phyloP scores from a whole-genome alignment of 2,113 vertebrate genomes.

The Vidua macroura region DNA sequence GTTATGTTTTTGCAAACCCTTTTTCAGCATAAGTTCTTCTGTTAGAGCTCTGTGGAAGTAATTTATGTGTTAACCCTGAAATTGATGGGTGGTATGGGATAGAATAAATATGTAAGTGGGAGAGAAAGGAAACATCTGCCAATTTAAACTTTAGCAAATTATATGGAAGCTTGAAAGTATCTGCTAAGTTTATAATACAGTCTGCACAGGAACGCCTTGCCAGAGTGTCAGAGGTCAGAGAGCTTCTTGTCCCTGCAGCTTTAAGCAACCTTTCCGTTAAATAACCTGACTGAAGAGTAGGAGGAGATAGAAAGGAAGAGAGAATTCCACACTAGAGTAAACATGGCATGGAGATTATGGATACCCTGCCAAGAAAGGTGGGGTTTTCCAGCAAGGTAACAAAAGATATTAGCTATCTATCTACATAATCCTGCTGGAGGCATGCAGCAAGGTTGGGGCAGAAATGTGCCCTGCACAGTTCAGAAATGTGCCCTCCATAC shows the following conservation, averaged over 20 bases:
- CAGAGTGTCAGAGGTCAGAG: not conserved
- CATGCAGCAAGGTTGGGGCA: not conserved
- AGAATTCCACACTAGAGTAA: slow-evolving; percentile 56
- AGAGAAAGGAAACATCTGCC: slow-evolving; percentile 59
- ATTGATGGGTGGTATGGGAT: slow-evolving; percentile 36
- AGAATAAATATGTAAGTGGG: slow-evolving; percentile 30
- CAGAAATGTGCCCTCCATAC: not conserved
- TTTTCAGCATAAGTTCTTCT: not conserved
- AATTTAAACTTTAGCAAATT: slow-evolving; percentile 42
- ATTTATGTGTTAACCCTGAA: slow-evolving; percentile 40
- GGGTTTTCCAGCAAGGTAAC: slow-evolving; percentile 51
- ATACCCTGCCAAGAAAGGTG: slow-evolving; percentile 43
- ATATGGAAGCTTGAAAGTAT: slow-evolving; percentile 28
- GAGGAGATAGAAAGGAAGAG: slow-evolving; percentile 11
- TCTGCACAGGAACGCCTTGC: not conserved
- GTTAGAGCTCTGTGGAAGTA: slow-evolving; percentile 25
- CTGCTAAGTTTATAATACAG: not conserved
- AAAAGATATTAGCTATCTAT: not conserved
- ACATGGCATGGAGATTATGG: not conserved
- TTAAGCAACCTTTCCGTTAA: slow-evolving; percentile 20
- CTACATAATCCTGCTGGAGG: not conserved
- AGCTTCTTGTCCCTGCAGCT: slow-evolving; percentile 2
- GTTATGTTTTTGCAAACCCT: not conserved
- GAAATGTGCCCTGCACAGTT: not conserved
- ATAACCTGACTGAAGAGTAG: not conserved